These are phyloP conservation scores for Sclerodermus sp. DNA, from an alignment of 2,888 invertebrate species.

Conservation along the genomic window DNA sequence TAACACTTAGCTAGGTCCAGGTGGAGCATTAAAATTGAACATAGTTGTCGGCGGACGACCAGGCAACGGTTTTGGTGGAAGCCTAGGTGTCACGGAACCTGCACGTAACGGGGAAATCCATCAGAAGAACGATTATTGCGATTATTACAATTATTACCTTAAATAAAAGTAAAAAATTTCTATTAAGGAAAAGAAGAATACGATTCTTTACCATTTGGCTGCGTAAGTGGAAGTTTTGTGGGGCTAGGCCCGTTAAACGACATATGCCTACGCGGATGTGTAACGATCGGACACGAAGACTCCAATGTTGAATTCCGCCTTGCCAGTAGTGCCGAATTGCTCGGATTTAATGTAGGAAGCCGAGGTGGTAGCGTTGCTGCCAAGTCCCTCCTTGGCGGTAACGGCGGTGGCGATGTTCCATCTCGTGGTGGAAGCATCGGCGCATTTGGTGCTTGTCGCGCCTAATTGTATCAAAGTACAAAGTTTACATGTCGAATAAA, in stretches of 20 bases:
- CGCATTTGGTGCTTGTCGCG: slow-evolving; percentile 68
- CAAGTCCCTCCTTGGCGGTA: slow-evolving; percentile 63
- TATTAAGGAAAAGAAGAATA: slow-evolving; percentile 1
- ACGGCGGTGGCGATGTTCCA: slow-evolving; percentile 67
- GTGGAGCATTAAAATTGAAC: slow-evolving; percentile 54
- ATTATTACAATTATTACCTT: too few relatives aligned
- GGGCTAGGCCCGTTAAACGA: slow-evolving; percentile 56
- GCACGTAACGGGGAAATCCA: too few relatives aligned
- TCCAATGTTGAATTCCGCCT: slow-evolving; percentile 54
- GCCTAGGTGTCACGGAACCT: slow-evolving; percentile 53
- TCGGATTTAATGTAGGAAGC: slow-evolving; percentile 47
- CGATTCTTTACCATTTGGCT: slow-evolving; percentile 47
- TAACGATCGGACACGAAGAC: slow-evolving; percentile 35
- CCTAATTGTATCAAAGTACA: slow-evolving; percentile 44
- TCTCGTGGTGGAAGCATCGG: slow-evolving; percentile 72
- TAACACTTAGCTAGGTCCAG: slow-evolving; percentile 50
- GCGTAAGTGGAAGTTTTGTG: slow-evolving; percentile 47
- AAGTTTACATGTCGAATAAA: too few relatives aligned
- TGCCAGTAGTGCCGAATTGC: slow-evolving; percentile 49
- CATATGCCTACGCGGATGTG: slow-evolving; percentile 50
- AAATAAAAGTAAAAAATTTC: too few relatives aligned
- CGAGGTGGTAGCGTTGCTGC: slow-evolving; percentile 48
- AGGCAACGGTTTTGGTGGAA: slow-evolving; percentile 54
- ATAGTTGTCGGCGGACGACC: slow-evolving; percentile 53
- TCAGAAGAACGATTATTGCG: too few relatives aligned